These are phyloP conservation scores for Gopherus flavomarginatus DNA, from an alignment of 2,113 vertebrate species.

Conservation along the genomic window DNA sequence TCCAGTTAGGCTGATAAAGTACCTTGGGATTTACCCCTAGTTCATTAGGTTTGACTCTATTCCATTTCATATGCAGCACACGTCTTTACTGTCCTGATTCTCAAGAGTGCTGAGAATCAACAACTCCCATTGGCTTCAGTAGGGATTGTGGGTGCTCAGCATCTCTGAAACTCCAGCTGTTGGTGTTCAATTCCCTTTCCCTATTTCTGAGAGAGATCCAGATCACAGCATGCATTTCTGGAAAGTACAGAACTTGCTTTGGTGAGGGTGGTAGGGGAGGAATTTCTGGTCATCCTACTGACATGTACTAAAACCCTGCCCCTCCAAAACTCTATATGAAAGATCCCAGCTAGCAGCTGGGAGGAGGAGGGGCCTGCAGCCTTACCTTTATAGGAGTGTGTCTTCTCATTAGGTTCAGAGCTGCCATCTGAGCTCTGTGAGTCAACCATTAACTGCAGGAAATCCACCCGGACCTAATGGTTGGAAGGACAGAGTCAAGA, in stretches of 20 bases:
- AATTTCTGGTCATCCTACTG: too few species aligned
- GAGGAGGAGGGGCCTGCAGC: background rate
- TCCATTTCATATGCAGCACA: background rate
- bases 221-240: background rate
- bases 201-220: background rate
- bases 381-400: background rate
- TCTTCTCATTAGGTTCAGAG: background rate
- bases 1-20: background rate
- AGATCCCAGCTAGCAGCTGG: background rate
- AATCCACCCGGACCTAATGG: constrained; percentile 81
- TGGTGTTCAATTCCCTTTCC: background rate
- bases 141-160: background rate
- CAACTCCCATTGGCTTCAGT: background rate
- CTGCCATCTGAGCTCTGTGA: constrained; percentile 68
- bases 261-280: background rate
- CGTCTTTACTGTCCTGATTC: rapidly evolving
- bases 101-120: background rate
- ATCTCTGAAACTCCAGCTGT: background rate
- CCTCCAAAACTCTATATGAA: rapidly evolving
- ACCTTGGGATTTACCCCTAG: background rate
- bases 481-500: background rate
- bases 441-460: constrained; percentile 87
- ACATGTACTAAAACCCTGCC: background rate
- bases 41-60: background rate
- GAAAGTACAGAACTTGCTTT: background rate